Base-by-base conservation (phyloP, 2,113 vertebrate species). In the Nycticebus coucang region DNA sequence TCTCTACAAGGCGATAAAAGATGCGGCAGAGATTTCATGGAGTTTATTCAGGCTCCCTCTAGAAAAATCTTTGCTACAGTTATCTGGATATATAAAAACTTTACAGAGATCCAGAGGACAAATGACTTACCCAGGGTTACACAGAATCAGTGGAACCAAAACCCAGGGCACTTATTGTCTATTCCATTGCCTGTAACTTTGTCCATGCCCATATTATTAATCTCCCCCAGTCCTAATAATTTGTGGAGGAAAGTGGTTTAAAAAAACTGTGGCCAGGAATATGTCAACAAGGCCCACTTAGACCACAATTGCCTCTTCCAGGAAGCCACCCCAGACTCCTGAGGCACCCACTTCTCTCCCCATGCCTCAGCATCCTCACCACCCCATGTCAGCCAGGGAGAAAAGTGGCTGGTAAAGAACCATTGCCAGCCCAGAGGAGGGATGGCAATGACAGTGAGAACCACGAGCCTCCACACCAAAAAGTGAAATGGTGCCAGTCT, bases 261-360 rank as follows among this genome's bases (percentile, higher is more conserved):
- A 72, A 95, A 89, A 95, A 85, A 78, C 66, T 59, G 9, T 35
- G 55, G 17, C 68, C 33, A 80, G 59, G 30, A 81, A 37, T 64
- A 8, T 28, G 37, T 62, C 85, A 7, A 22, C 21, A 28, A 26
- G 30, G 26, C 26, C 45, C 12, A 19, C 24, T 89, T 9, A 11
- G 30, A 66, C 74, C 86, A 7, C 28, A 24, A 66, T 41, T 59
- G 19, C 78, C 83, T 93, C 53, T 66, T 91, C 72, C 60, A 78
- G 74, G 94, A 87, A 96, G 72, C 55, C 18, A 50, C 53, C 30
- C 30, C 35, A 45, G 90, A 60, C 57, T 75, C 2, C 55, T 50
- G 4, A 0, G 0, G 8, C 19, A 2, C 26, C 35, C 3, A 0
- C 30, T 69, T 57, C 45, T 53, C 30, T 81, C 53, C 13, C 41